These are phyloP conservation scores for Hippolais icterina DNA, from an alignment of 2,113 vertebrate species.

Conservation along the genomic window DNA sequence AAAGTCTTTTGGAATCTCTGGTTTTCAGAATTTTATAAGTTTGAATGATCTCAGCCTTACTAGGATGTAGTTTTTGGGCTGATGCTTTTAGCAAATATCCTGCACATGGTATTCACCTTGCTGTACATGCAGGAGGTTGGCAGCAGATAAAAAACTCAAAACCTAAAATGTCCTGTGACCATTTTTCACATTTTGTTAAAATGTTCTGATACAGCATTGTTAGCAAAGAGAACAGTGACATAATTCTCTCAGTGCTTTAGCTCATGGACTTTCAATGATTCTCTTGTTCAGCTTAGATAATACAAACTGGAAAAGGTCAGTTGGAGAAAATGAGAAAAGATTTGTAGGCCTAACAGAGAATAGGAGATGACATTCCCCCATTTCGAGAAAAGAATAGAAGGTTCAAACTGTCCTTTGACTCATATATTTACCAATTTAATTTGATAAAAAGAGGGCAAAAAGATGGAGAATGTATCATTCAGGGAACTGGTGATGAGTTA, in stretches of 20 bases:
- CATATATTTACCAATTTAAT: neutral
- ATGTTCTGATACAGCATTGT: neutral
- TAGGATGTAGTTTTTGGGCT: neutral
- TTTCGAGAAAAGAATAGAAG: neutral
- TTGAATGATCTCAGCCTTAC: neutral
- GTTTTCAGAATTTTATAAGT: neutral
- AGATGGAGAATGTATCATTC: neutral
- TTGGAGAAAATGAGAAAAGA: neutral
- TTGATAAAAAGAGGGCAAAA: neutral
- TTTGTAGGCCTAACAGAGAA: neutral
- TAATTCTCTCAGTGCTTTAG: neutral
- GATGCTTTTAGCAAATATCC: neutral
- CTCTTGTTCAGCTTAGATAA: neutral
- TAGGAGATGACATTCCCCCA: neutral
- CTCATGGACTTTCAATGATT: neutral
- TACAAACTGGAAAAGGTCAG: neutral
- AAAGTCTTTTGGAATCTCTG: neutral
- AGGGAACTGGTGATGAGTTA: neutral
- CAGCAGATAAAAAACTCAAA: neutral
- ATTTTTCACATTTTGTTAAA: neutral
- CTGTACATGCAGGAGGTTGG: neutral
- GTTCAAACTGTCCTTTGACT: neutral
- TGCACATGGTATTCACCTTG: neutral
- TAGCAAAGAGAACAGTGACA: neutral
- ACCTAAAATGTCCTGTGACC: neutral